Base-by-base conservation (phyloP, 2,797 vertebrate species). In the Cheirogaleus major region DNA sequence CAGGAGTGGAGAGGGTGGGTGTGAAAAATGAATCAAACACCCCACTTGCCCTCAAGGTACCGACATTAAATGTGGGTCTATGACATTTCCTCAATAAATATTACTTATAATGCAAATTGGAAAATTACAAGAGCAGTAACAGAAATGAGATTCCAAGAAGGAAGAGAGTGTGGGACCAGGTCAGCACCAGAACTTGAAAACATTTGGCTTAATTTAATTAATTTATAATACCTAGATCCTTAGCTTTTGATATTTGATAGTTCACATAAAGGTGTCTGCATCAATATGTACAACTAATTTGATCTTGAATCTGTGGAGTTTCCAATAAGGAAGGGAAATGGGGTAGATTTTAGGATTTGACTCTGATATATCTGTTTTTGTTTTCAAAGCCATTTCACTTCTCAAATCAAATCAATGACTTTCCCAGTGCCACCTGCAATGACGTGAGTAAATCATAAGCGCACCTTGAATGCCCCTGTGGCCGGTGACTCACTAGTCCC, bases 321-420 rank as follows among this genome's bases (percentile, higher is more conserved):
- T 12, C 22, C 38, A 45, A 30, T 20, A 50, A 92, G 35, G 27
- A 89, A 87, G 73, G 18, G 45, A 87, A 18, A 15, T 57, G 85
- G 55, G 2, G 17, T 86, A 0, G 13, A 35, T 38, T 63, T 70
- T 93, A 55, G 41, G 5, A 75, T 91, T 86, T 93, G 38, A 86
- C n/a, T 94, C 15, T 83, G 22, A 63, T 89, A 3, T 59, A 35
- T 52, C 20, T 86, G 43, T 96, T 93, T 93, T 70, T 87, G 35
- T 65, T 89, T 91, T 41, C 20, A 92, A 93, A 70, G 38, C 30
- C 41, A 86, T 83, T 95, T 92, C 11, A 43, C 43, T 80, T 90
- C 55, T 83, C 52, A 80, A 67, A 32, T 57, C 57, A 94, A 93
- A 79, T 48, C 14, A 5, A 59, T 73, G 76, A 93, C 38, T 73